A percentile compares a stretch with the other conserved stretches of the same genome.
These are phyloP conservation scores for Paratilapia polleni DNA, from an alignment of 2,113 vertebrate genomes.

Conservation along the genomic window DNA sequence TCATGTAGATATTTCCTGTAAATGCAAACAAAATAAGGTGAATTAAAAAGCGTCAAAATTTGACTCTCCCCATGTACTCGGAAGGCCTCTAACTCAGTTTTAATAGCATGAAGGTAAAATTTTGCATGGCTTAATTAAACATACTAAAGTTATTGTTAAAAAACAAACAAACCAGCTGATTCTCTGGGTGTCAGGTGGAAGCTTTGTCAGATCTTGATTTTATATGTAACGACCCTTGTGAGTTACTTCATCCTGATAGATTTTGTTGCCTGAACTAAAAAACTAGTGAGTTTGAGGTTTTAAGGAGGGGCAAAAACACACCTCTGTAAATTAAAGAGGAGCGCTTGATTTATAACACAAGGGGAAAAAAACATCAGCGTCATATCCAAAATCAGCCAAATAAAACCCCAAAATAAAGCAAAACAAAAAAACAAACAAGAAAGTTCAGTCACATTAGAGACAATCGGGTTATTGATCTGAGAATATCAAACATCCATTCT, in stretches of 20 bases:
- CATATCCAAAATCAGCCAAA: neutral
- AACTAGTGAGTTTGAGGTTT: neutral
- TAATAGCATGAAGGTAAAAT: neutral
- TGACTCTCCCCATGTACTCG: neutral
- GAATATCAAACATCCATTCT: neutral
- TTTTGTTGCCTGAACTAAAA: neutral
- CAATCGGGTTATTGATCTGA: fast-evolving
- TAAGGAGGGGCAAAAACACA: neutral
- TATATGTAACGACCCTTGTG: too few species aligned
- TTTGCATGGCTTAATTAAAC: neutral
- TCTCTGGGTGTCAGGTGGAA: too few species aligned
- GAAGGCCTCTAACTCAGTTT: neutral
- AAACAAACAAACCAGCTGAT: neutral
- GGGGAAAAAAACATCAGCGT: neutral
- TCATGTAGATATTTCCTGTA: neutral
- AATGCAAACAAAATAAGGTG: neutral
- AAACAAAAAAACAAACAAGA: too few species aligned
- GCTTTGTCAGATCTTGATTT: neutral
- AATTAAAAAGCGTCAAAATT: neutral
- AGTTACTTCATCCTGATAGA: neutral
- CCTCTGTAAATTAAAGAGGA: neutral
- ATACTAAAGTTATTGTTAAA: neutral
- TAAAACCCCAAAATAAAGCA: neutral
- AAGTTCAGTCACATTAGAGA: neutral
- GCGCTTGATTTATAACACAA: fast-evolving